Conservation (phyloP, 2,797 vertebrate species). For the Distichodus sexfasciatus region DNA sequence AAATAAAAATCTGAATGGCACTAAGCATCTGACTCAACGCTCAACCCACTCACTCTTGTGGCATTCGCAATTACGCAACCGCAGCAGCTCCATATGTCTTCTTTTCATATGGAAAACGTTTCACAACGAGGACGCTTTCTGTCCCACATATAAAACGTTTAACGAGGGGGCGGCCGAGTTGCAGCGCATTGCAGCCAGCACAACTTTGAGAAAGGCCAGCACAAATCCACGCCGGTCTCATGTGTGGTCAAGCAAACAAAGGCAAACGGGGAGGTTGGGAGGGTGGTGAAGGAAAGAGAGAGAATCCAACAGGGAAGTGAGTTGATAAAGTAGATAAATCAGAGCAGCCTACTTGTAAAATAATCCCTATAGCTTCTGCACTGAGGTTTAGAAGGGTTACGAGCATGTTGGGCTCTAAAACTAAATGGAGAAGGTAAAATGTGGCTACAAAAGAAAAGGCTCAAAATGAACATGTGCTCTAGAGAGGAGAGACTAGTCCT, state of each 20-base stretch:
- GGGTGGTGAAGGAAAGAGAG: constrained; percentile 1
- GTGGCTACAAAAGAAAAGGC: too few relatives aligned
- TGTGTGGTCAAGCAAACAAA: too few relatives aligned
- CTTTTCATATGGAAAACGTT: not conserved
- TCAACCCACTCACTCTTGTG: not conserved
- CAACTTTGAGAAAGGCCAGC: too few relatives aligned
- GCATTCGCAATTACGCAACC: not conserved
- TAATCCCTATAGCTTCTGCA: constrained; percentile 22
- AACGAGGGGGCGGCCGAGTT: too few relatives aligned
- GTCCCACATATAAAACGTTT: too few relatives aligned
- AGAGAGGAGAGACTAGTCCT: too few relatives aligned
- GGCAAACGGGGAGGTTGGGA: not conserved
- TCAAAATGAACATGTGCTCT: too few relatives aligned
- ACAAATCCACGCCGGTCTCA: too few relatives aligned
- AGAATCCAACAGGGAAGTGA: not conserved
- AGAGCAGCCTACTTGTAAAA: constrained; percentile 18
- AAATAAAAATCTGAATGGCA: not conserved
- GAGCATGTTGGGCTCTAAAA: too few relatives aligned
- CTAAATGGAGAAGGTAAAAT: too few relatives aligned
- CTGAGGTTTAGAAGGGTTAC: too few relatives aligned
- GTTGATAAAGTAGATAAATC: constrained; percentile 37
- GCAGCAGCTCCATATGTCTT: not conserved
- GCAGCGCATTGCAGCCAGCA: too few relatives aligned
- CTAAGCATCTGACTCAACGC: not conserved
- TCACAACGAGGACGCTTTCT: not conserved